Conservation (phyloP, 2,888 invertebrate genomes). For the Eupeodes luniger region DNA sequence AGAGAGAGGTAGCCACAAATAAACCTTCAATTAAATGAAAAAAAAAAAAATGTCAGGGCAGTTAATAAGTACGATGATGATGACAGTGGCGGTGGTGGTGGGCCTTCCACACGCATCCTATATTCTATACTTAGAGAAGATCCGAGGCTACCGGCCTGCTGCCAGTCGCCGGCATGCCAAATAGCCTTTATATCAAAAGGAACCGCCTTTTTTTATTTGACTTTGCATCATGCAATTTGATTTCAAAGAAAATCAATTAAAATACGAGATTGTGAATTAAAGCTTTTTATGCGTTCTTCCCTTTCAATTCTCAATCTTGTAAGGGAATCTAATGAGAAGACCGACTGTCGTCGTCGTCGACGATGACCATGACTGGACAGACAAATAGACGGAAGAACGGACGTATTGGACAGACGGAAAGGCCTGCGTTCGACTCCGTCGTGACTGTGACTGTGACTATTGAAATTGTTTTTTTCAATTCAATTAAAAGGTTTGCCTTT, state of each 20-base stretch:
- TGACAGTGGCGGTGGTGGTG: no score
- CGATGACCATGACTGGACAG: not conserved
- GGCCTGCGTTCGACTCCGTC: not conserved
- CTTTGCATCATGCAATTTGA: slow-evolving; percentile 44
- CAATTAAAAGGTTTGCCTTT: slow-evolving; percentile 50
- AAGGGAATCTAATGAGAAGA: slow-evolving; percentile 62
- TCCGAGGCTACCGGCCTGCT: not conserved
- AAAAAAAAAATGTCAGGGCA: slow-evolving; percentile 19
- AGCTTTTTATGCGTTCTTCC: slow-evolving; percentile 57
- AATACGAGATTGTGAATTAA: slow-evolving; percentile 66
- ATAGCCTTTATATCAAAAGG: slow-evolving; percentile 44
- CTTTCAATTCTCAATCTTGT: not conserved
- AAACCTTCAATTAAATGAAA: slow-evolving; percentile 29
- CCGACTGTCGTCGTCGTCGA: not conserved
- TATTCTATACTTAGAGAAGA: not conserved
- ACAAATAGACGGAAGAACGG: not conserved
- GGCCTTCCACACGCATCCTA: slow-evolving; percentile 47
- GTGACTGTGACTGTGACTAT: slow-evolving; percentile 15
- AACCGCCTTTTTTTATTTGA: slow-evolving; percentile 42
- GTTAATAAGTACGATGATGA: slow-evolving; percentile 19
- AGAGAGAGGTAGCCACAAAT: not conserved
- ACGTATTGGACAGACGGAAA: not conserved
- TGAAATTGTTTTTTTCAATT: not conserved
- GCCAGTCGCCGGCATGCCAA: not conserved
- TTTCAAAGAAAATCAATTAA: slow-evolving; percentile 71